phyloP scores from a whole-genome alignment of 2,113 vertebrate genomes.

The Lycocorax pyrrhopterus region DNA sequence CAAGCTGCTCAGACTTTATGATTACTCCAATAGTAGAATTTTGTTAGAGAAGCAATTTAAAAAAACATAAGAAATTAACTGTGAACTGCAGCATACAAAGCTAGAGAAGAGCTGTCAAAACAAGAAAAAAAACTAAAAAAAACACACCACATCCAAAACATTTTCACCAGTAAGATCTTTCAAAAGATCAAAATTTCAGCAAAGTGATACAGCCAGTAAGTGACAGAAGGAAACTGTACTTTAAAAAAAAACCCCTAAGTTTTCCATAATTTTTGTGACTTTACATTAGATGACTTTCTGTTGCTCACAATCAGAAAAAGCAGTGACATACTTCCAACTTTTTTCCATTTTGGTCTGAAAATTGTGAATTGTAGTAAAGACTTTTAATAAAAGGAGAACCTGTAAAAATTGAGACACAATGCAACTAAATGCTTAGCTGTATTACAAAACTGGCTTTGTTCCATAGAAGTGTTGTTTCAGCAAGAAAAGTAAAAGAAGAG shows the following conservation, averaged over 20 bases:
- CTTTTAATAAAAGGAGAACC: neutral
- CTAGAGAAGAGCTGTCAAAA: neutral
- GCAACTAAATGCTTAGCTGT: neutral
- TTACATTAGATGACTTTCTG: neutral
- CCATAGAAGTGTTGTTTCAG: neutral
- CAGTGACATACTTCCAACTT: neutral
- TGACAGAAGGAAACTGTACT: neutral
- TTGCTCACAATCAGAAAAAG: neutral
- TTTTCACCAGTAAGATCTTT: neutral
- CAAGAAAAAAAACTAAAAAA: neutral
- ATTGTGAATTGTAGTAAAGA: neutral
- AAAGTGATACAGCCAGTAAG: neutral
- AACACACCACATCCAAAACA: neutral
- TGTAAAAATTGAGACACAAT: neutral
- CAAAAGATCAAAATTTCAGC: neutral
- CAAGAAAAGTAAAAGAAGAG: neutral
- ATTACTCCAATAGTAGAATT: neutral
- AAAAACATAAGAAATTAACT: neutral
- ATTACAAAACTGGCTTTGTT: neutral
- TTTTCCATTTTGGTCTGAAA: neutral
- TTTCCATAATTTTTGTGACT: neutral
- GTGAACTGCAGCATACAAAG: neutral
- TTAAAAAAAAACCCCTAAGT: neutral
- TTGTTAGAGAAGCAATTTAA: neutral
- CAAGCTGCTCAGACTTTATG: neutral